Percentiles rank a stretch among this genome's conserved stretches.
These are phyloP conservation scores for Epinephelus cyanopodus DNA, from an alignment of 2,113 vertebrate species.

Conservation along the genomic window DNA sequence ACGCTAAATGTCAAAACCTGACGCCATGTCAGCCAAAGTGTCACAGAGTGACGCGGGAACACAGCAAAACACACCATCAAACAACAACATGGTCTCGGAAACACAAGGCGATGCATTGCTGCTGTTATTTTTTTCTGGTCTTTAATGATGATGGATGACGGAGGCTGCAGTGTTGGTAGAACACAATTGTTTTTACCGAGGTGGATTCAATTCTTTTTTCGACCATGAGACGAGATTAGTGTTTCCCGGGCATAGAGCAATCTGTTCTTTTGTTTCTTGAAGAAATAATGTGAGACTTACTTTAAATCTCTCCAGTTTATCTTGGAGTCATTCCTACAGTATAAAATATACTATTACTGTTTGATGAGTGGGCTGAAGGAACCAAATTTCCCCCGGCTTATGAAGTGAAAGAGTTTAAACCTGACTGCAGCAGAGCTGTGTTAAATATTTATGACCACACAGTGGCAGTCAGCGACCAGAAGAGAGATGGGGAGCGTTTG, in stretches of 20 bases:
- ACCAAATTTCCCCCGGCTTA: neutral
- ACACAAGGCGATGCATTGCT: neutral
- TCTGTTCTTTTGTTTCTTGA: conserved; percentile 20
- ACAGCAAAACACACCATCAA: conserved; percentile 24
- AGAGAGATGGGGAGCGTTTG: conserved; percentile 18
- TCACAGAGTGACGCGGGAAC: neutral
- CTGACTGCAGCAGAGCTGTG: conserved; percentile 40
- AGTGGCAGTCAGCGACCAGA: conserved; percentile 73
- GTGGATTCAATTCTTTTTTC: conserved; percentile 22
- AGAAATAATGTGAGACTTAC: neutral
- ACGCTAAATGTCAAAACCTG: conserved; percentile 33
- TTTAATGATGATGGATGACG: conserved; percentile 60
- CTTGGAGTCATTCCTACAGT: neutral
- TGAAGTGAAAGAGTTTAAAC: neutral
- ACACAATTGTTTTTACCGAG: conserved; percentile 4
- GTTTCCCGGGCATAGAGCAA: neutral
- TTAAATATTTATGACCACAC: conserved; percentile 71
- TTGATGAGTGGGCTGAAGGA: neutral
- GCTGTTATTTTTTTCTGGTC: neutral
- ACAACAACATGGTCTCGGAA: conserved; percentile 17
- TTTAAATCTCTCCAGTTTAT: neutral
- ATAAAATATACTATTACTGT: neutral
- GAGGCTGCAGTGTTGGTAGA: conserved; percentile 7
- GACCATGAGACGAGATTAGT: conserved; percentile 3
- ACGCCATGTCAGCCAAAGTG: conserved; percentile 13